These are phyloP conservation scores for Limnephilus marmoratus DNA, from an alignment of 2,888 invertebrate genomes.

Conservation along the genomic window DNA sequence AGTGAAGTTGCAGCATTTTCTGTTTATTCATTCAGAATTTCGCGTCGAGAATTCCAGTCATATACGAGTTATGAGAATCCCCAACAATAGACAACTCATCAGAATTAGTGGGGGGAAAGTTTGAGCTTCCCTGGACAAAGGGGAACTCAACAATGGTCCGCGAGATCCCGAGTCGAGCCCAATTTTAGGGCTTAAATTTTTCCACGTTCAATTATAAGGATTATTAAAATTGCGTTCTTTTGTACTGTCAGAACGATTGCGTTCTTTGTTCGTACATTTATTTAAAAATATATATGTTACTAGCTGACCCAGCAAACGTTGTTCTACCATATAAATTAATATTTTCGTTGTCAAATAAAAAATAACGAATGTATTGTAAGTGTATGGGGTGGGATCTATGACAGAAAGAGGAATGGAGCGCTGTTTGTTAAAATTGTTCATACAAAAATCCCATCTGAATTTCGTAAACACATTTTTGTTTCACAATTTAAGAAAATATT, in stretches of 20 bases:
- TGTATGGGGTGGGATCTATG: too few species aligned
- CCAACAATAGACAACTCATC: conserved; percentile 26
- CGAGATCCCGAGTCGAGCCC: not conserved
- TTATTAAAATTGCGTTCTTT: not conserved
- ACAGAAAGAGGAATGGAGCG: too few species aligned
- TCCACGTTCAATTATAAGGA: not conserved
- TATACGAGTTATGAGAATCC: not conserved
- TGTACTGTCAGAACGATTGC: not conserved
- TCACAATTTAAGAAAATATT: too few species aligned
- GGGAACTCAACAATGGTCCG: not conserved
- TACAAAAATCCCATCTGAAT: too few species aligned
- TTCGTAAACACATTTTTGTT: too few species aligned
- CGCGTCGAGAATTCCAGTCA: not conserved
- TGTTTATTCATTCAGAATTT: not conserved
- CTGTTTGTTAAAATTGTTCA: too few species aligned
- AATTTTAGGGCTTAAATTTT: not conserved
- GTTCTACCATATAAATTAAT: too few species aligned
- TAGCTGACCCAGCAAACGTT: too few species aligned
- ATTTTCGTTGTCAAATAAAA: too few species aligned
- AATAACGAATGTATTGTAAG: too few species aligned
- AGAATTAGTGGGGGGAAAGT: conserved; percentile 33
- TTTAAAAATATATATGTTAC: not conserved
- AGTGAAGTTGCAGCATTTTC: conserved; percentile 17
- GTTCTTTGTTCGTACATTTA: not conserved
- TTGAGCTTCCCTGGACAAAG: conserved; percentile 16